Base-by-base conservation (phyloP, 1,140 invertebrate species). In the Listronotus bonariensis region DNA sequence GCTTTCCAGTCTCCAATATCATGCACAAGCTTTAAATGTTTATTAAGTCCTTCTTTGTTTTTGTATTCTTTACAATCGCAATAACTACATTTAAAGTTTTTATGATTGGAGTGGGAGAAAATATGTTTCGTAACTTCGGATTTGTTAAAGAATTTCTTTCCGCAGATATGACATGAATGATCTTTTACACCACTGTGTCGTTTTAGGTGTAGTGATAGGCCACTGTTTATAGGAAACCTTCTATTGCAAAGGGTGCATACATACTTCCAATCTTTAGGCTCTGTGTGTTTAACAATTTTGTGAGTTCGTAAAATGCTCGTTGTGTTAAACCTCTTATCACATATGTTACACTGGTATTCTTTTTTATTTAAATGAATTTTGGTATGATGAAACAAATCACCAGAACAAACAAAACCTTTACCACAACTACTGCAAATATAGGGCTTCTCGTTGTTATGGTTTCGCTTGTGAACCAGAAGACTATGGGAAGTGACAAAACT, bases 71-170 rank as follows among this genome's bases (percentile, higher is more conserved):
- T 98, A 56, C 88, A 89, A 58, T 88, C 89, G 79, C 96, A 98
- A 3, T 94, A 87, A 68, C 91, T 90, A 76, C 97, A 99, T 75
- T 95, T 93, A 82, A 98, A 99, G 0, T 96, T 96, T 49, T 96
- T 81, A 74, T 99, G 96, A 0, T 96, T 96, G 0, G 93, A 96
- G 74, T 99, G 97, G n/a, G 96, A 97, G 66, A 96, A 85, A 26
- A 98, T 80, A 78, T 99, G 96, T 15, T 98, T 96, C 79, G 98
- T 98, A 5, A 99, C 83, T 80, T 99, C 99, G 3, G 95, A 97
- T 48, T 99, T 81, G 79, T 99, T 97, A 12, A 96, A 96, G 76
- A 99, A 99, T 1, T 93, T 96, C 80, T 99, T 99, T 74, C 87
- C 89, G 77, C 97, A 99, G 15, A 97, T 91, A 74, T 98, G 97